Evolutionary conservation across 2,888 invertebrate genomes (phyloP), one percentile per base, ranked within the genome.

Genomic region (Athrips mouffetella): DNA sequence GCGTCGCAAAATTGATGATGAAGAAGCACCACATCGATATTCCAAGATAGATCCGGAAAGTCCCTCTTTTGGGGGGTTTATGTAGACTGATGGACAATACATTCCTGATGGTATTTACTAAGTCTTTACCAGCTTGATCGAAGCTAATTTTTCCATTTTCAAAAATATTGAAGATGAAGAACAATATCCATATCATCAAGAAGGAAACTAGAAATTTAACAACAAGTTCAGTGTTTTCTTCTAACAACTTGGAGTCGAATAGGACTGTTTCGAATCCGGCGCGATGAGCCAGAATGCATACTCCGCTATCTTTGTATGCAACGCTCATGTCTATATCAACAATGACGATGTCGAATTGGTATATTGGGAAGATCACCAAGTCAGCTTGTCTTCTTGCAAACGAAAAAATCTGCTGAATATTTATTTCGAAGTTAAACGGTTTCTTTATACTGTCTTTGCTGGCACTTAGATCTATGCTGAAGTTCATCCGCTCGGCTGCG

Each of bases 1-100:
- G 89, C 1, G 71, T 76, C 2, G 70, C 67, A 58, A 87, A 89
- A 56, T 81, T 89, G 4, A 89, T 56, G 3, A 84, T 47, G 51
- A 87, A 89, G 52, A 79, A 84, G 29, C 84, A 66, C 86, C 87
- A 89, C 21, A 86, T 67, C 2, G 76, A 67, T 13, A 80, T 58
- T 0, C 62, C 52, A n/a, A 86, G 57, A 54, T 80, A 83, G 48
- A 87, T 67, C 6, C 84, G 75, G 53, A 88, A 81, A 0, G 71
- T 70, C 13, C 54, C 45, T 11, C 63, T 65, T 42, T 61, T 75
- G 1, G 87, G 80, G 1, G 80, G 77, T 18, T 72, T 78, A 47
- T 67, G 51, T 10, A 86, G 53, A 45, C 72, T 73, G 16, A 84
- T 63, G 1, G 74, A 71, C 16, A 88, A 55, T 4, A 74, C 50